Percentiles rank a stretch among this genome's conserved stretches.
phyloP scores from a whole-genome alignment of 2,888 invertebrate genomes.

The Apeira syringaria region DNA sequence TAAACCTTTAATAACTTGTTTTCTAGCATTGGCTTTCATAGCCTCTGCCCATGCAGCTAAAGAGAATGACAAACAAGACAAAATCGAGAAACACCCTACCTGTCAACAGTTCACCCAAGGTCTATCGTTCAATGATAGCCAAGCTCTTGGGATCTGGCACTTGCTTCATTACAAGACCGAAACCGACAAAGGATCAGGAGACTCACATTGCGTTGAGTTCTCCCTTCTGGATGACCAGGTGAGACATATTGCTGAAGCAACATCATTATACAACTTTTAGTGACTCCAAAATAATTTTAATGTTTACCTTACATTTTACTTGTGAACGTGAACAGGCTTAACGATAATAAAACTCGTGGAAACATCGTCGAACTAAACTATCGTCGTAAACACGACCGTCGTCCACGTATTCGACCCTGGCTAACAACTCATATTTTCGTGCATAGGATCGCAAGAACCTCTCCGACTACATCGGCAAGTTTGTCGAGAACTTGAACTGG shows the following conservation, averaged over 20 bases:
- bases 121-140: constrained; percentile 55
- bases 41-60: constrained; percentile 32
- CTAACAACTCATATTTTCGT: background rate
- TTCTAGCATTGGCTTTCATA: constrained; percentile 11
- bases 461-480: constrained; percentile 50
- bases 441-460: constrained; percentile 56
- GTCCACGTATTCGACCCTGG: no score
- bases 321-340: no score
- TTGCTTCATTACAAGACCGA: constrained; percentile 56
- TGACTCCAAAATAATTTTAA: no score
- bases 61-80: constrained; percentile 30
- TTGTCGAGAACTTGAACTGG: constrained; percentile 62
- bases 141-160: constrained; percentile 65
- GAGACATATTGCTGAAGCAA: no score
- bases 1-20: no score
- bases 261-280: no score
- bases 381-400: no score
- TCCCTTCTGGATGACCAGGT: constrained; percentile 53
- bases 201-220: constrained; percentile 61
- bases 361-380: no score
- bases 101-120: constrained; percentile 64
- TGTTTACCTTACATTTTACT: no score
- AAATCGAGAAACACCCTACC: constrained; percentile 39
- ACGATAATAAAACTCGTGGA: no score
- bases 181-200: constrained; percentile 50